Evolutionary conservation across 2,113 vertebrate species (phyloP), one percentile per base, ranked within the genome.

Genomic region (Dasyprocta punctata): DNA sequence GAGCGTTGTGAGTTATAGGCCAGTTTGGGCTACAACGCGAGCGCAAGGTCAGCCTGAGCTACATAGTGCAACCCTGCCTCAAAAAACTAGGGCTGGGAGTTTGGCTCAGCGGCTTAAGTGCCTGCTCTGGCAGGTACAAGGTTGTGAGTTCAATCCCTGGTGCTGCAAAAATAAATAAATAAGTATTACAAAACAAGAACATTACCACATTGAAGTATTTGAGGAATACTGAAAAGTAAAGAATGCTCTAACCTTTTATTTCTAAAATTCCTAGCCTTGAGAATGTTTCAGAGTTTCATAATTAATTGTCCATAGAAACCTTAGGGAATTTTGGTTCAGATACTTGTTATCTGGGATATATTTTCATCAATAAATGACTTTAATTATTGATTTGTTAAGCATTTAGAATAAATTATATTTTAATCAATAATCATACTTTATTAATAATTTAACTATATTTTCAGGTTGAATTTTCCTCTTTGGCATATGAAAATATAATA

Each of bases 381-480:
- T 73, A 83, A 58, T 86, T 89, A 61, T 12, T 86, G 65, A 73
- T 73, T 14, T 60, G 0, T 65, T 65, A 71, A 58, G 17, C 58
- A 52, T 0, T 1, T 87, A 9, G 80, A 84, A 0, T 93, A n/a
- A n/a, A 67, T 36, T 36, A 67, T 36, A 36, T 67, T 6, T 65
- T 67, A 67, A 33, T 10, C 3, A 4, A 73, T 96, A 65, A 73
- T 92, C 2, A 71, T 65, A 65, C 77, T 73, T 84, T 52, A 87
- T 86, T 94, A 95, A 60, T 80, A 8, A 93, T 71, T 1, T 47
- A 80, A 71, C 56, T 96, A 90, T 28, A 69, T 63, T 41, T 83
- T 26, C 33, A 86, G 13, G 26, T 61, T 92, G 20, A 63, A 69
- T 86, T 85, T 87, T 92, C 20, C 30, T 80, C 1, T 41, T 92